A percentile compares a stretch with the other conserved stretches of the same genome.
These are phyloP conservation scores for Chlorops oryzae DNA, from an alignment of 1,140 invertebrate genomes.

Conservation along the genomic window DNA sequence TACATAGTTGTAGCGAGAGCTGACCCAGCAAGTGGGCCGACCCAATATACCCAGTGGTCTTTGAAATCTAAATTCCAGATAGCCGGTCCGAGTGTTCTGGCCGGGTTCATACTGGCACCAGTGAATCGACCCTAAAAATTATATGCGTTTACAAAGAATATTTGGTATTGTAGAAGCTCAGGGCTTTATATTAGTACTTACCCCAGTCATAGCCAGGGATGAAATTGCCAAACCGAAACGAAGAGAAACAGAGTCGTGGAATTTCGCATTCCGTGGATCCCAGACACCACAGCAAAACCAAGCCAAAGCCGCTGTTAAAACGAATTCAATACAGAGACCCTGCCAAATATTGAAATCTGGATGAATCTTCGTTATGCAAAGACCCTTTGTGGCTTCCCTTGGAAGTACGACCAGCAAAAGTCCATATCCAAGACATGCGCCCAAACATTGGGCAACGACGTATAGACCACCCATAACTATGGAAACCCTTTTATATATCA, in stretches of 20 bases:
- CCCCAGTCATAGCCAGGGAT: constrained; percentile 55
- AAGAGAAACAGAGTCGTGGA: constrained; percentile 54
- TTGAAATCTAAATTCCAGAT: constrained; percentile 63
- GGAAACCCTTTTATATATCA: constrained; percentile 50
- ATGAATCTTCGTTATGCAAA: constrained; percentile 59
- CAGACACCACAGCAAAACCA: constrained; percentile 59
- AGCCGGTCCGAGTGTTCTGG: constrained; percentile 69
- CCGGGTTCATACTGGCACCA: constrained; percentile 76
- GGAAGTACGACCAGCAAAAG: constrained; percentile 56
- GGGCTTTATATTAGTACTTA: constrained; percentile 28
- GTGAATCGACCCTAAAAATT: constrained; percentile 62
- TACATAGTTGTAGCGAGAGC: constrained; percentile 56
- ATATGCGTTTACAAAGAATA: constrained; percentile 51
- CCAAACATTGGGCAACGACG: constrained; percentile 63
- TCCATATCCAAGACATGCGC: constrained; percentile 62
- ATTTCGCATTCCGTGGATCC: constrained; percentile 56
- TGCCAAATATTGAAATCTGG: constrained; percentile 43
- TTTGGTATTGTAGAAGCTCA: no score
- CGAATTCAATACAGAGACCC: constrained; percentile 55
- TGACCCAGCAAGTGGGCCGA: constrained; percentile 59
- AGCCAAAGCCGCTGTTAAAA: constrained; percentile 55
- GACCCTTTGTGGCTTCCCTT: constrained; percentile 30
- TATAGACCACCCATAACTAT: constrained; percentile 64
- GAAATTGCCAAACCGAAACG: constrained; percentile 60
- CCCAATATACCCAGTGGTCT: constrained; percentile 74